Conservation (phyloP, 2,888 invertebrate genomes). For the Tetragonula carbonaria region DNA sequence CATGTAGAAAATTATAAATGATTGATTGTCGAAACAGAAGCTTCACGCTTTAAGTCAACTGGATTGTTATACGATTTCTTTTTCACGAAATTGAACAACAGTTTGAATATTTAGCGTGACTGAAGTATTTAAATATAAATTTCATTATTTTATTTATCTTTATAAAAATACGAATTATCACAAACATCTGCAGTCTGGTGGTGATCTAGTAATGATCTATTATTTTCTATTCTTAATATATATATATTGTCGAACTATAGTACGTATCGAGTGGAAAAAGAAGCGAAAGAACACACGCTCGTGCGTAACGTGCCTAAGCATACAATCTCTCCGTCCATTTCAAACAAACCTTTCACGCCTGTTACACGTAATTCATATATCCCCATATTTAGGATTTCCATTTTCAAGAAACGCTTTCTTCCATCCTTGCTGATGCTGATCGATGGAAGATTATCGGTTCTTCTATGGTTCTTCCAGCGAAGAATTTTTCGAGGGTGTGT, state of each 20-base stretch:
- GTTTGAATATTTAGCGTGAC: too few species aligned
- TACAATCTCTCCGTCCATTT: constrained; percentile 12
- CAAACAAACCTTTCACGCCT: constrained; percentile 27
- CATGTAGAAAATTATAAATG: too few species aligned
- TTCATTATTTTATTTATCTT: too few species aligned
- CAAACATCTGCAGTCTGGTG: too few species aligned
- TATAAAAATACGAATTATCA: too few species aligned
- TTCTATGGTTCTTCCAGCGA: constrained; percentile 66
- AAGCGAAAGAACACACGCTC: background rate
- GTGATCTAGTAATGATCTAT: too few species aligned
- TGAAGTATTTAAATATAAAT: too few species aligned
- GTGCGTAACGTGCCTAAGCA: background rate
- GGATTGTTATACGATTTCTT: too few species aligned
- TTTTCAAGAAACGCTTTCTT: constrained; percentile 47
- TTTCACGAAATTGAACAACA: too few species aligned
- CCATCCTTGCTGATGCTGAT: constrained; percentile 78
- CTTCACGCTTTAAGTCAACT: too few species aligned
- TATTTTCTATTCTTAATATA: too few species aligned
- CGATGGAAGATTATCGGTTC: constrained; percentile 83
- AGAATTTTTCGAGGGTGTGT: constrained; percentile 66
- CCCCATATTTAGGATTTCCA: constrained; percentile 19
- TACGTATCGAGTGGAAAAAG: background rate
- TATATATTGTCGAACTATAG: background rate
- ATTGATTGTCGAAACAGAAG: too few species aligned
- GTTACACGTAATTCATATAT: constrained; percentile 12